Evolutionary conservation across 2,888 invertebrate genomes (phyloP), one percentile per base, ranked within the genome.

Genomic region (Ernsta delagoae): DNA sequence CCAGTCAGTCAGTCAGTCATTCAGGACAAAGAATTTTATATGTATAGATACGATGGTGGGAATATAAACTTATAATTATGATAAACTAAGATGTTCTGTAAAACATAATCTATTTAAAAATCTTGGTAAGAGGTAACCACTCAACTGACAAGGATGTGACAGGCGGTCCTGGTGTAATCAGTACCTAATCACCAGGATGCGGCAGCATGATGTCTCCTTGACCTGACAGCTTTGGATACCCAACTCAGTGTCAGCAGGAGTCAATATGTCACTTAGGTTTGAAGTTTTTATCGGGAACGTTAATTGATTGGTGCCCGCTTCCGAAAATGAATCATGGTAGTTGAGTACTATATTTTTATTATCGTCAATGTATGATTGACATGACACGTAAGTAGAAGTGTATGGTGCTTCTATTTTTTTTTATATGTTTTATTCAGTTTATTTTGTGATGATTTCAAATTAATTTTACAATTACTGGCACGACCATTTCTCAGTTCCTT

Each of bases 291-390:
- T 61, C 50, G n/a, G 9, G 4, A 31, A 16, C 8, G 8, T 16
- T n/a, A 61, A 61, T 50, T 61, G 50, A 61, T 61, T 50, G 36
- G 66, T 7, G 16, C 16, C 6, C 48, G 48, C 7, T 12, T 12
- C n/a, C 4, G n/a, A 48, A 12, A 48, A 45, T 45, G 45, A 45
- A 7, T 16, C 16, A 16, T 16, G 16, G 16, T 16, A 0, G n/a
- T 4, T n/a, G 45, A n/a, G n/a, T 16, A 1, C 16, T 16, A 43
- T 8, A n/a, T n/a, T 45, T 45, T 45, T 45, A 4, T n/a, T 11
- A 4, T 45, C 45, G n/a, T n/a, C n/a, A n/a, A 45, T 45, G n/a
- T n/a, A n/a, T n/a, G 45, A 45, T 11, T 45, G 45, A 45, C 45
- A 45, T 45, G 16, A 16, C 16, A 16, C 2, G 31, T 31, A 31